A percentile compares a stretch with the other conserved stretches of the same genome.
These are phyloP conservation scores for Opisthograptis luteolata DNA, from an alignment of 2,888 invertebrate species.

Conservation along the genomic window DNA sequence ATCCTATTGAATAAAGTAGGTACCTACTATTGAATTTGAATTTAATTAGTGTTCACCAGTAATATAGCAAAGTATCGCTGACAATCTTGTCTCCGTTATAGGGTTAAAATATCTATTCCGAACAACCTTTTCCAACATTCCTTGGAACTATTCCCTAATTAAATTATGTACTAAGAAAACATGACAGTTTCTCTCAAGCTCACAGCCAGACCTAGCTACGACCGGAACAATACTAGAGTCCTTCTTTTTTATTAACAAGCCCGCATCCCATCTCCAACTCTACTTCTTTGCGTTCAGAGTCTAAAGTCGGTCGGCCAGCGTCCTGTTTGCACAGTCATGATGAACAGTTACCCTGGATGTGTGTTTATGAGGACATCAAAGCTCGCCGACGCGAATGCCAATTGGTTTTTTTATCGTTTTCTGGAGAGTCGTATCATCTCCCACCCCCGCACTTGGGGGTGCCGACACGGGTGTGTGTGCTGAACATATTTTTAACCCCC, in stretches of 20 bases:
- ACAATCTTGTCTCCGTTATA: no score
- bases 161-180: slow-evolving; percentile 4
- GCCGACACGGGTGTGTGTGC: slow-evolving; percentile 7
- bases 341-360: slow-evolving; percentile 26
- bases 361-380: slow-evolving; percentile 64
- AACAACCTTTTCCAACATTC: not conserved
- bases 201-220: not conserved
- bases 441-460: slow-evolving; percentile 19
- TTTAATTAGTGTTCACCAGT: no score
- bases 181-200: slow-evolving; percentile 2
- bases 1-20: no score
- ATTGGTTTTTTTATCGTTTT: slow-evolving; percentile 75
- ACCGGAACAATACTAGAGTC: not conserved
- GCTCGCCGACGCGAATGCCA: slow-evolving; percentile 64
- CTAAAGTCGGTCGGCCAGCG: slow-evolving; percentile 1
- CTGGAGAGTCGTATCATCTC: slow-evolving; percentile 54
- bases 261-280: not conserved
- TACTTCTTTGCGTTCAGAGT: not conserved
- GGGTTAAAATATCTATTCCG: no score
- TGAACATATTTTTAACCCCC: slow-evolving; percentile 8
- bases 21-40: no score
- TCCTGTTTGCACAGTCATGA: slow-evolving; percentile 16
- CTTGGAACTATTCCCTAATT: not conserved
- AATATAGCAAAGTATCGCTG: no score
- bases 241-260: not conserved